Conservation (phyloP, 1,140 invertebrate species). For the Colletes latitarsis region DNA sequence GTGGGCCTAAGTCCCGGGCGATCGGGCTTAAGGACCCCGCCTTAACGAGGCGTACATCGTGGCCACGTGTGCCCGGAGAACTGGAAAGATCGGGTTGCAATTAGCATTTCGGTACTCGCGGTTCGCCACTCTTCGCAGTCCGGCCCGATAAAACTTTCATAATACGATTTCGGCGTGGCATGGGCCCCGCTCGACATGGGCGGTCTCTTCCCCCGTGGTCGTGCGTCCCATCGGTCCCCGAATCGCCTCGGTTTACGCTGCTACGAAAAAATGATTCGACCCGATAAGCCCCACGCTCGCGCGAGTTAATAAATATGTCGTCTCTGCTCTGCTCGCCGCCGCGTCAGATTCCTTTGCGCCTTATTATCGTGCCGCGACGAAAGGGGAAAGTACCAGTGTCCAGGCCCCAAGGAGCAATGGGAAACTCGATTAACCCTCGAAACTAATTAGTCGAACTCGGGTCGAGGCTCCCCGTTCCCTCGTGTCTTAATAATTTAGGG, state of each 20-base stretch:
- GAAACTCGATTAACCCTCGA: constrained; percentile 4
- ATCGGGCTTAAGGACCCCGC: constrained; percentile 48
- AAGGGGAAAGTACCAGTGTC: too few species aligned
- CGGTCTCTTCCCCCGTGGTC: constrained; percentile 35
- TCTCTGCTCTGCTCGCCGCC: constrained; percentile 2
- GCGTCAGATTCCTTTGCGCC: constrained; percentile 20
- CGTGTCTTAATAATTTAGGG: too few species aligned
- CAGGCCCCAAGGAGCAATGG: not conserved
- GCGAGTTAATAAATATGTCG: constrained; percentile 57
- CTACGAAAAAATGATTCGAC: constrained; percentile 31
- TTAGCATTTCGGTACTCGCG: constrained; percentile 67
- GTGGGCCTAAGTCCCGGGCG: not conserved
- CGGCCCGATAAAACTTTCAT: constrained; percentile 65
- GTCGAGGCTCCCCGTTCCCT: too few species aligned
- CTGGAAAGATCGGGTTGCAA: constrained; percentile 57
- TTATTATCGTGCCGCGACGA: not conserved
- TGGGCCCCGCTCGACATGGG: constrained; percentile 52
- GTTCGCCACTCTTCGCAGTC: constrained; percentile 62
- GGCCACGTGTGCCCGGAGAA: constrained; percentile 25
- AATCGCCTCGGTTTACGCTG: constrained; percentile 49
- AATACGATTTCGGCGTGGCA: constrained; percentile 58
- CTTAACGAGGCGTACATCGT: constrained; percentile 59
- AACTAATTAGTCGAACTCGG: constrained; percentile 15
- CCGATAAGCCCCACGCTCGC: constrained; percentile 37
- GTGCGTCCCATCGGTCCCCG: not conserved